A percentile compares a stretch with the other conserved stretches of the same genome.
Evolutionary conservation across 2,113 vertebrate species (phyloP).

Genomic region (Pseudopodoces humilis): DNA sequence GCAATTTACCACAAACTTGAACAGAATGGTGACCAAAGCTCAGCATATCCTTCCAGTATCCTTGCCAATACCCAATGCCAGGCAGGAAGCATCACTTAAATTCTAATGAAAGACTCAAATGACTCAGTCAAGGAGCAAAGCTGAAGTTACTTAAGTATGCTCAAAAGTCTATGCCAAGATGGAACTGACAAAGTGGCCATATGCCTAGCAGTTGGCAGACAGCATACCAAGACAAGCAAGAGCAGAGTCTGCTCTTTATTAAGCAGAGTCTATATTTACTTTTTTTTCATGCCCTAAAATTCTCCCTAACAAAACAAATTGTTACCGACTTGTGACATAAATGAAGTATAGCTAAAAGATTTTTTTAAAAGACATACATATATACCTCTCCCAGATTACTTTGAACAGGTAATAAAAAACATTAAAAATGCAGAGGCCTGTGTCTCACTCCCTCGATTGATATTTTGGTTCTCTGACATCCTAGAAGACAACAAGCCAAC

Average conservation of each 20-base stretch:
- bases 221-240: not conserved
- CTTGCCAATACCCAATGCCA: not conserved
- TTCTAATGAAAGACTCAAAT: not conserved
- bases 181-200: slow-evolving; percentile 16
- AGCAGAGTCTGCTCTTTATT: not conserved
- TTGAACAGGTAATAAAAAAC: not conserved
- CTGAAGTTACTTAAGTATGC: not conserved
- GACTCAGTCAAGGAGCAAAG: slow-evolving; percentile 11
- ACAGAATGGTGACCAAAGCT: not conserved
- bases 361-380: not conserved
- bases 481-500: not conserved
- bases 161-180: slow-evolving; percentile 14
- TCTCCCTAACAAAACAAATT: not conserved
- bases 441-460: not conserved
- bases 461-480: not conserved
- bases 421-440: not conserved
- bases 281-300: not conserved
- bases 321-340: not conserved
- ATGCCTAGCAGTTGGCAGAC: slow-evolving; percentile 32
- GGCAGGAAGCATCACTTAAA: not conserved
- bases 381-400: not conserved
- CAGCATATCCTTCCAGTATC: not conserved
- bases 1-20: not conserved
- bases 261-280: not conserved
- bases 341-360: not conserved